Conservation (phyloP, 2,888 invertebrate genomes). For the Drosophila stalkeri region DNA sequence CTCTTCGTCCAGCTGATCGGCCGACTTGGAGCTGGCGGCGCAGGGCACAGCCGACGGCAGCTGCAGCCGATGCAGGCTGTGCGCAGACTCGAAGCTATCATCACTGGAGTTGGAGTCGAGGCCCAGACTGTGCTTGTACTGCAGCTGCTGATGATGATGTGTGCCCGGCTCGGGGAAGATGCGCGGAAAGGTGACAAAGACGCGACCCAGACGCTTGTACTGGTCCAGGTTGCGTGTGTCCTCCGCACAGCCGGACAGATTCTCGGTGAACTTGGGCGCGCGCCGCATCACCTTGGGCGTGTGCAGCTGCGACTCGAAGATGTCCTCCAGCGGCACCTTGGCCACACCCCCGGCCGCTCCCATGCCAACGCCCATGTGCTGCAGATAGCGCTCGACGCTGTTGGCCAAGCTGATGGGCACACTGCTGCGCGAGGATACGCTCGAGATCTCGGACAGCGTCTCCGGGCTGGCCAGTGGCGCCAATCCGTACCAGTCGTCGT, state of each 20-base stretch:
- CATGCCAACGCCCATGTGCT: constrained; percentile 73
- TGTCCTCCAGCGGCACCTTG: constrained; percentile 81
- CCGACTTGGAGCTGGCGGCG: constrained; percentile 86
- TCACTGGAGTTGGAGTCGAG: constrained; percentile 86
- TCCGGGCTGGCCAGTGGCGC: constrained; percentile 94
- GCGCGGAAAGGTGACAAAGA: constrained; percentile 85
- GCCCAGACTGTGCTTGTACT: constrained; percentile 83
- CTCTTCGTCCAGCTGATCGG: constrained; percentile 86
- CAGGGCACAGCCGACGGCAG: constrained; percentile 42
- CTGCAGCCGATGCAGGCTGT: constrained; percentile 72
- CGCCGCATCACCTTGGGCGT: constrained; percentile 88
- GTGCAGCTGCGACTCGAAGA: constrained; percentile 85
- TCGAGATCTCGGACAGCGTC: constrained; percentile 92
- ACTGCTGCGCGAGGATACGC: constrained; percentile 90
- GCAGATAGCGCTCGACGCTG: constrained; percentile 84
- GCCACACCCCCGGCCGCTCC: constrained; percentile 56
- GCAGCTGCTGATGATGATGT: constrained; percentile 76
- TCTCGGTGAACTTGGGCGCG: constrained; percentile 89
- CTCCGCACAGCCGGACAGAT: constrained; percentile 88
- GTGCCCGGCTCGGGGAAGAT: constrained; percentile 68
- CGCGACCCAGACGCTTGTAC: constrained; percentile 86
- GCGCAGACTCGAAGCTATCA: constrained; percentile 81
- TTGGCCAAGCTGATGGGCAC: constrained; percentile 86
- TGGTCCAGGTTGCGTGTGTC: constrained; percentile 87
- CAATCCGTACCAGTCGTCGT: constrained; percentile 89